Evolutionary conservation across 2,888 invertebrate species (phyloP), one percentile per base, ranked within the genome.

Genomic region (Polyommatus icarus): DNA sequence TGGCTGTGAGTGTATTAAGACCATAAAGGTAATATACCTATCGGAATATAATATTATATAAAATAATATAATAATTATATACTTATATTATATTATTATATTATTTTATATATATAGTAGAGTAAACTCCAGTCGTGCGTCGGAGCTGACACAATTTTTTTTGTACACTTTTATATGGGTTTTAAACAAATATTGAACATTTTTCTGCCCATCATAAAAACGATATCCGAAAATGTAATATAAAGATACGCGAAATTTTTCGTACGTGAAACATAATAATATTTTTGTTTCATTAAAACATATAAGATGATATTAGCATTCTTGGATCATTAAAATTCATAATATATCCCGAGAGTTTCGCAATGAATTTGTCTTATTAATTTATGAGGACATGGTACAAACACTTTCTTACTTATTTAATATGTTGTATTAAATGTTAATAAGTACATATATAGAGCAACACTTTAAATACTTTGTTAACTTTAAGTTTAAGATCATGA

Each of bases 241-340:
- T 32, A 15, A 67, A 6, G 15, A 67, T 32, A 15, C 5, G 29
- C 29, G 67, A 29, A 29, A 67, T 67, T 67, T 15, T 32, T 67
- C 29, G 67, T 29, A 67, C 15, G 29, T 6, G 29, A 67, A 67
- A 67, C 29, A 67, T 29, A n/a, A n/a, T n/a, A n/a, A n/a, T n/a
- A 29, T 67, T 18, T 67, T 67, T 67, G 32, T 67, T 67, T 29
- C 12, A 67, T 67, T 67, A 67, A 67, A 67, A 67, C 18, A 32
- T 67, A 67, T 18, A 15, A 24, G 5, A 20, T 24, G 1, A 67
- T 67, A 67, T 67, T 32, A 18, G 18, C 29, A 67, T 67, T 67
- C 67, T 67, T 67, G 67, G 29, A 29, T 20, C 59, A 59, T 59
- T 59, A 59, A 59, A 59, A 61, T 61, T 61, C 24, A 61, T 61